A percentile compares a stretch with the other conserved stretches of the same genome.
These are phyloP conservation scores for Melospiza melodia DNA, from an alignment of 2,113 vertebrate species.

Conservation along the genomic window DNA sequence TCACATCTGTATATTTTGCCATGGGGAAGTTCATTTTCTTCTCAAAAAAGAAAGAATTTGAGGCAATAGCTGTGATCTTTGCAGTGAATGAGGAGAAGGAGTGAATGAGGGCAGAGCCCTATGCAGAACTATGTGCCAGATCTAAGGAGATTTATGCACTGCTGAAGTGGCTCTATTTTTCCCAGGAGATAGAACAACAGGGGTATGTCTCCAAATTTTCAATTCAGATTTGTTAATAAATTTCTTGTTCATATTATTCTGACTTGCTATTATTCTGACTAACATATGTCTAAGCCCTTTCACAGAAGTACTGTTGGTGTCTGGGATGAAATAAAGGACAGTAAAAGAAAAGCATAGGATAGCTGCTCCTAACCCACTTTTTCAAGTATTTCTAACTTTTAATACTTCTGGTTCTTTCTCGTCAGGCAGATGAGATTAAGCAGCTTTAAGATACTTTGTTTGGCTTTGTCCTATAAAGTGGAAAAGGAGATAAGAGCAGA, in stretches of 20 bases:
- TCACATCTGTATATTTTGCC: background rate
- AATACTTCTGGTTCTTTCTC: background rate
- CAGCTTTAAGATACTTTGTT: background rate
- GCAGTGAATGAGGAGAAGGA: background rate
- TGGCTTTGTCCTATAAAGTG: background rate
- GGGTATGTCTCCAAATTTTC: background rate
- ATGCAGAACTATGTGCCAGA: rapidly evolving
- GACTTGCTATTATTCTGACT: background rate
- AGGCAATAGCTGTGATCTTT: background rate
- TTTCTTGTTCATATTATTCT: background rate
- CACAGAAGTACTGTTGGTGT: background rate
- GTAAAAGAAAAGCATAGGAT: background rate
- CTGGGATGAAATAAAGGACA: background rate
- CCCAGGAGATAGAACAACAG: background rate
- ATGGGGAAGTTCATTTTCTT: background rate
- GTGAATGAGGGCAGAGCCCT: background rate
- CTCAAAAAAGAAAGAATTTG: background rate
- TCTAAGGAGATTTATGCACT: background rate
- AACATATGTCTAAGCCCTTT: background rate
- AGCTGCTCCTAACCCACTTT: background rate
- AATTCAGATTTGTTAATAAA: background rate
- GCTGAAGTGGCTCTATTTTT: background rate
- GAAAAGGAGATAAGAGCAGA: background rate
- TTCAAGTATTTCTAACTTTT: background rate
- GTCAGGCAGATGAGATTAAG: background rate